Evolutionary conservation across 2,113 vertebrate genomes (phyloP).

Genomic region (Pithys albifrons): DNA sequence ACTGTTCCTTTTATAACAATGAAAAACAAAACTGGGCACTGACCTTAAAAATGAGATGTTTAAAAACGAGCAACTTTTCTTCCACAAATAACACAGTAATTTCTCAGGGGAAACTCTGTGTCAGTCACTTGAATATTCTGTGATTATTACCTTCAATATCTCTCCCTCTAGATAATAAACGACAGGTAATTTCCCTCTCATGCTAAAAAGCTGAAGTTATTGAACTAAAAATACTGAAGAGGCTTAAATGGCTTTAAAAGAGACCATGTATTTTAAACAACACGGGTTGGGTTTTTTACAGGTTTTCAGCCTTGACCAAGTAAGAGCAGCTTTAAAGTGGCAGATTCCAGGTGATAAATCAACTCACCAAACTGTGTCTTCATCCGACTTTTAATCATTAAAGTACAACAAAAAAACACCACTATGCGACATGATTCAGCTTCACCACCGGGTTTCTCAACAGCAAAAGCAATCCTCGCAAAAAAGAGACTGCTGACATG

Average conservation of each 20-base stretch:
- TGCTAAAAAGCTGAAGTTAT: not conserved
- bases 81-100: not conserved
- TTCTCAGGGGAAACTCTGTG: not conserved
- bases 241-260: not conserved
- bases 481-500: not conserved
- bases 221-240: not conserved
- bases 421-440: not conserved
- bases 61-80: not conserved
- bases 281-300: rapidly evolving
- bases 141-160: too few relatives aligned
- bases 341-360: not conserved
- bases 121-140: not conserved
- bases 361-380: not conserved
- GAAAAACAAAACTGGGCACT: not conserved
- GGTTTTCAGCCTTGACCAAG: not conserved
- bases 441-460: not conserved
- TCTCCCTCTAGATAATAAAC: not conserved
- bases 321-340: not conserved
- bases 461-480: not conserved
- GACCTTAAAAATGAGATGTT: not conserved
- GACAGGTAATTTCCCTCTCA: not conserved
- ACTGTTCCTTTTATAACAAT: not conserved
- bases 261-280: rapidly evolving
- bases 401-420: not conserved
- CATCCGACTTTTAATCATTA: not conserved